Percentiles rank a stretch among this genome's conserved stretches.
Conservation (phyloP, 2,888 invertebrate species). For the Phyllotreta cruciferae region DNA sequence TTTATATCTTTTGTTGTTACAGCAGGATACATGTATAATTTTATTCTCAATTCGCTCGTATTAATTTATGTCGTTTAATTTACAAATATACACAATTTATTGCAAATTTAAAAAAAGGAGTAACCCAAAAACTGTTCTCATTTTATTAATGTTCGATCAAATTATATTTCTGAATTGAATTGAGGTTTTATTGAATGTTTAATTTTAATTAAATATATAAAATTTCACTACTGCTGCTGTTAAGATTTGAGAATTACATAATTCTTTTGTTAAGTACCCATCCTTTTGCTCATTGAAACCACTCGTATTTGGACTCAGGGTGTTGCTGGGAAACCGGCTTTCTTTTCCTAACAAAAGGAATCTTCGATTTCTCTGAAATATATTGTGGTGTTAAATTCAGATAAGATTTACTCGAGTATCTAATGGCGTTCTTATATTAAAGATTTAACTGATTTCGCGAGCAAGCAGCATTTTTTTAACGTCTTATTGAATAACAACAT, state of each 20-base stretch:
- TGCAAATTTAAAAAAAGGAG: too few relatives aligned
- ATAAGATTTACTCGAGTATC: neutral
- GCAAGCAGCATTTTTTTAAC: neutral
- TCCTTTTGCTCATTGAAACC: conserved; percentile 1
- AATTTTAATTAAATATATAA: too few relatives aligned
- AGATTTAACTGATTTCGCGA: neutral
- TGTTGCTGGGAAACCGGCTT: conserved; percentile 4
- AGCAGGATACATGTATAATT: conserved; percentile 17
- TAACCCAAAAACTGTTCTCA: too few relatives aligned
- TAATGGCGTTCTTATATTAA: neutral
- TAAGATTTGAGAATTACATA: neutral
- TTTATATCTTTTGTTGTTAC: conserved; percentile 21
- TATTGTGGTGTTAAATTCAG: conserved; percentile 8
- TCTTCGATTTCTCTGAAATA: neutral
- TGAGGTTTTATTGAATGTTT: too few relatives aligned
- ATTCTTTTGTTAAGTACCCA: conserved; percentile 2
- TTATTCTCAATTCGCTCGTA: conserved; percentile 13
- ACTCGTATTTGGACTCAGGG: conserved; percentile 6
- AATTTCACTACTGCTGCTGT: neutral
- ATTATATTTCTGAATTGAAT: too few relatives aligned
- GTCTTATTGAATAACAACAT: too few relatives aligned
- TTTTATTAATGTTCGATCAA: too few relatives aligned
- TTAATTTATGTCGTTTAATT: conserved; percentile 30
- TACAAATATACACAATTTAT: neutral
- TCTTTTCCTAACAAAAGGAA: conserved; percentile 2